Evolutionary conservation across 2,888 invertebrate species (phyloP).

Genomic region (Diplazon laetatorius): DNA sequence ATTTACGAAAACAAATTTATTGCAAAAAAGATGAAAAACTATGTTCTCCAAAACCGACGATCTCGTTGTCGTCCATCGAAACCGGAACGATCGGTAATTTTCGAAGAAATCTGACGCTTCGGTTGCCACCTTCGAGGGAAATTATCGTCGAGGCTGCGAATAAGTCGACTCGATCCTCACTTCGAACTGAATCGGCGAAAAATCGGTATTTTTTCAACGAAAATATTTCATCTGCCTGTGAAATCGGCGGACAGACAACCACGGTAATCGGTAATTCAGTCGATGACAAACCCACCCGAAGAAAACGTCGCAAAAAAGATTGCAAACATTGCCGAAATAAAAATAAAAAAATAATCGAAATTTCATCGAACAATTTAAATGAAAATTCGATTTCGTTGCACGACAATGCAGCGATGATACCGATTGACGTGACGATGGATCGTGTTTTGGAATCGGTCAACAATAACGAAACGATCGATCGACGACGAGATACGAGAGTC

Average conservation of each 20-base stretch:
- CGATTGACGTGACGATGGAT: not conserved
- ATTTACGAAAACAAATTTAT: too few relatives aligned
- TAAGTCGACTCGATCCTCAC: slow-evolving; percentile 70
- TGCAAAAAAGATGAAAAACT: too few relatives aligned
- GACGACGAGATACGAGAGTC: slow-evolving; percentile 29
- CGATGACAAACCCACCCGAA: slow-evolving; percentile 43
- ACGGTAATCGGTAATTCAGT: not conserved
- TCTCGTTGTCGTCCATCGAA: not conserved
- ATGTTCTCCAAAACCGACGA: not conserved
- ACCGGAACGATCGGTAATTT: slow-evolving; percentile 53
- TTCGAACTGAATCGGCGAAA: slow-evolving; percentile 73
- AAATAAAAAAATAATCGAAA: slow-evolving; percentile 25
- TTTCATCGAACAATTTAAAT: not conserved
- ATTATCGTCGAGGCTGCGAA: slow-evolving; percentile 36
- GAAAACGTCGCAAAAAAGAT: slow-evolving; percentile 77
- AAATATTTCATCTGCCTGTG: not conserved
- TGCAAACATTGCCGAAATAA: slow-evolving; percentile 77
- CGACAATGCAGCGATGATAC: not conserved
- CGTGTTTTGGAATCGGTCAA: slow-evolving; percentile 1
- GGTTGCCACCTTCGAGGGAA: slow-evolving; percentile 68
- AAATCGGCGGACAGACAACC: slow-evolving; percentile 9
- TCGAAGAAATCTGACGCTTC: slow-evolving; percentile 77
- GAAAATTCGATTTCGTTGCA: slow-evolving; percentile 8
- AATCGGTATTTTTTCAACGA: slow-evolving; percentile 45
- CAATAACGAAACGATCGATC: slow-evolving; percentile 23